Base-by-base conservation (phyloP, 35 echinoderm and acorn worm species). In the Ophioderma brevispina region DNA sequence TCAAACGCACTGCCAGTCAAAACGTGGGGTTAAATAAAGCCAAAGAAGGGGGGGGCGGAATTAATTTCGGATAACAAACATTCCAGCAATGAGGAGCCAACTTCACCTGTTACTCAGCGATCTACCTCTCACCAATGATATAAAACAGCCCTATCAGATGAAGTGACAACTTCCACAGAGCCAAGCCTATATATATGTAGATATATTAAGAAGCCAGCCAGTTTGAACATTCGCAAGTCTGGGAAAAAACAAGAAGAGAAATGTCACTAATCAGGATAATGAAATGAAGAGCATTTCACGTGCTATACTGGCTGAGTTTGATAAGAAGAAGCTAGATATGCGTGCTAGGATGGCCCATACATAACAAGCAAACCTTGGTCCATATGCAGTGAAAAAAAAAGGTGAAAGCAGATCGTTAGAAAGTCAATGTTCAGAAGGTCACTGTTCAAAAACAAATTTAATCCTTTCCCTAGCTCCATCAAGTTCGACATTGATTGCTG, bases 21-120 rank as follows among this genome's bases (percentile, higher is more conserved):
- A 80, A 35, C 78, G 78, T 80, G 78, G 78, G 5, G 34, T 37
- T n/a, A n/a, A n/a, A n/a, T 21, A 39, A 80, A 80, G 78, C 78
- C 31, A 80, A 80, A 36, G 34, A 80, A n/a, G n/a, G n/a, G n/a
- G n/a, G n/a, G n/a, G n/a, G n/a, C n/a, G 36, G 78, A 80, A 36
- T 80, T 80, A 5, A 36, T 80, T 25, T 37, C 78, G 78, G 11
- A 37, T 80, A 15, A 37, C 78, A 33, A 80, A 80, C 33, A 4
- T 80, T 10, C 13, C 13, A 80, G 13, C 25, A 80, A 18, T 37
- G 38, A 39, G 17, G 34, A 21, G 4, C 33, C 78, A 39, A 5
- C 33, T 3, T 35, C 78, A 80, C 78, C 13, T 34, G n/a, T 80
- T 25, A 28, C 5, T 46, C 41, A 46, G 41, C 41, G 5, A 17